phyloP scores from a whole-genome alignment of 92 coral and sea anemone genomes.

The Virgularia gustaviana region DNA sequence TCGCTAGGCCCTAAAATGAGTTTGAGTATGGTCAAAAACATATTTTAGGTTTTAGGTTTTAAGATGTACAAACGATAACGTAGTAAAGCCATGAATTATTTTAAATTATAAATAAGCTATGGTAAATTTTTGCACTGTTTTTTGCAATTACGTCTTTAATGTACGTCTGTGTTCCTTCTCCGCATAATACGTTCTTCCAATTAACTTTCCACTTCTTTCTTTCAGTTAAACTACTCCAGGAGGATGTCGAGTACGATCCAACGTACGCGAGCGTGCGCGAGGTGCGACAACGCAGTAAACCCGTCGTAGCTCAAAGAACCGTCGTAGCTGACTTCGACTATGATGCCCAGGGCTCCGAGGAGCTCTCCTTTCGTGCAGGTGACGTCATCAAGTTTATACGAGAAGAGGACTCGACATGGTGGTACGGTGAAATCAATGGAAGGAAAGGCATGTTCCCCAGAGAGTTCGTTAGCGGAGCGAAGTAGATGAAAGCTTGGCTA shows the following conservation, averaged over 20 bases:
- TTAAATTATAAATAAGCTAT: no score
- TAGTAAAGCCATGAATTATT: no score
- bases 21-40: no score
- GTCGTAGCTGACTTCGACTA: conserved; percentile 67
- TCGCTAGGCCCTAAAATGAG: no score
- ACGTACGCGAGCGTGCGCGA: conserved; percentile 64
- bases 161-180: no score
- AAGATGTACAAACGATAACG: no score
- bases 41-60: no score
- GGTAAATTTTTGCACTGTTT: no score
- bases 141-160: no score
- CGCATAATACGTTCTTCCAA: no score
- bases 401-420: conserved; percentile 73
- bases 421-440: conserved; percentile 81
- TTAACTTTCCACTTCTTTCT: no score
- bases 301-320: neutral
- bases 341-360: conserved; percentile 79
- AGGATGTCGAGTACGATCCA: conserved; percentile 34
- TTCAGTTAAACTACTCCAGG: no score
- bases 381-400: conserved; percentile 59
- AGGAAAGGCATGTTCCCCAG: conserved; percentile 87
- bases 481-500: neutral
- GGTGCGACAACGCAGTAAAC: conserved; percentile 1
- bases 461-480: conserved; percentile 50
- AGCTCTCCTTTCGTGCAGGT: conserved; percentile 72